phyloP scores from a whole-genome alignment of 2,113 vertebrate genomes.

The Oncorhynchus clarkii region DNA sequence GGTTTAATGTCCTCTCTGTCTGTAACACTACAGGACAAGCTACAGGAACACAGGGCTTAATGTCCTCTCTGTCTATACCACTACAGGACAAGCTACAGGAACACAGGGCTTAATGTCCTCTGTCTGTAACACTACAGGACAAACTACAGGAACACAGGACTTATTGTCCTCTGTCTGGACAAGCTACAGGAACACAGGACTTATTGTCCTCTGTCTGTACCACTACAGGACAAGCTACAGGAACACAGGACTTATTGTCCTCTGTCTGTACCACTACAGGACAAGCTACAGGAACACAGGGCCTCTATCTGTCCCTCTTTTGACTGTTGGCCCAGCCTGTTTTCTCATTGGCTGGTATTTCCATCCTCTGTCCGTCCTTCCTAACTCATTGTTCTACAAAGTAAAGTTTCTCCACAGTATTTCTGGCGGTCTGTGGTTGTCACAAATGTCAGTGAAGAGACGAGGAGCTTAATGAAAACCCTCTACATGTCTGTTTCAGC shows the following conservation, averaged over 20 bases:
- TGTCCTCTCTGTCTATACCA: conserved; percentile 28
- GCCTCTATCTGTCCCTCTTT: conserved; percentile 37
- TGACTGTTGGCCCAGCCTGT: conserved; percentile 23
- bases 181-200: too few relatives aligned
- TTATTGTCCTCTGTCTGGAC: too few relatives aligned
- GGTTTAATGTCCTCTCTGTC: conserved; percentile 24
- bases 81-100: too few relatives aligned
- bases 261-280: conserved; percentile 37
- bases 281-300: conserved; percentile 36
- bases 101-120: too few relatives aligned
- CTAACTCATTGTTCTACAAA: conserved; percentile 48
- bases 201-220: conserved; percentile 8
- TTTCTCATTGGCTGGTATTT: conserved; percentile 34
- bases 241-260: conserved; percentile 25
- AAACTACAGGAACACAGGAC: too few relatives aligned
- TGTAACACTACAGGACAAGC: conserved; percentile 38
- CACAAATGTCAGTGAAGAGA: conserved; percentile 59
- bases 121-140: too few relatives aligned
- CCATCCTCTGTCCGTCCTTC: conserved; percentile 21
- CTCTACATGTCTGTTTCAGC: conserved; percentile 65
- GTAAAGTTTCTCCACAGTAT: conserved; percentile 30
- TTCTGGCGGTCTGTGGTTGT: conserved; percentile 55
- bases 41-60: conserved; percentile 13
- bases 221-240: conserved; percentile 33
- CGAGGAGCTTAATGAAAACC: conserved; percentile 60